Evolutionary conservation across 2,113 vertebrate species (phyloP).

Genomic region (Eolophus roseicapilla): DNA sequence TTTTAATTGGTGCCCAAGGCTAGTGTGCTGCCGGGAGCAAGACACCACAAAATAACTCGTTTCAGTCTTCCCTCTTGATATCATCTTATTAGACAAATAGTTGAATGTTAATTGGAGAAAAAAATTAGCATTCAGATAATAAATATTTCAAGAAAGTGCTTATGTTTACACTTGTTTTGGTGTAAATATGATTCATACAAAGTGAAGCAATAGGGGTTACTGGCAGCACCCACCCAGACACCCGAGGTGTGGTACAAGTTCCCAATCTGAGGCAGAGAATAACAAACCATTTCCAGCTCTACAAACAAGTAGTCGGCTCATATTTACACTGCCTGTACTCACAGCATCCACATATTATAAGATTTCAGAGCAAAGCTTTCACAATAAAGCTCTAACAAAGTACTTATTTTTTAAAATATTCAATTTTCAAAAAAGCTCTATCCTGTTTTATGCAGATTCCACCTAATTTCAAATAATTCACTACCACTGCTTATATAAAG

Average conservation of each 20-base stretch:
- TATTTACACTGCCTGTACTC: neutral
- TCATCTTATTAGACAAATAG: neutral
- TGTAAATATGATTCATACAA: neutral
- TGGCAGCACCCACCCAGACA: neutral
- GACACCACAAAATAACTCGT: neutral
- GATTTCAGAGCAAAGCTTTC: neutral
- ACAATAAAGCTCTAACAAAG: neutral
- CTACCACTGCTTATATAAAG: neutral
- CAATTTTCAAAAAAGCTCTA: neutral
- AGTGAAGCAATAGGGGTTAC: neutral
- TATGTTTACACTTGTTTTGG: neutral
- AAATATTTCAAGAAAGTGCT: neutral
- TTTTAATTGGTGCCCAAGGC: neutral
- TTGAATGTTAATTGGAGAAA: neutral
- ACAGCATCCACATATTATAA: neutral
- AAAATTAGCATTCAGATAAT: neutral
- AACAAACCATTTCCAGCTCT: neutral
- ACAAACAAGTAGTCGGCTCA: neutral
- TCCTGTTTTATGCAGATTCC: neutral
- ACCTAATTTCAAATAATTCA: neutral
- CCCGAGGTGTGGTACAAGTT: neutral
- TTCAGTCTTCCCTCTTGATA: neutral
- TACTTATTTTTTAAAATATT: rapidly evolving
- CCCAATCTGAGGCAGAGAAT: neutral
- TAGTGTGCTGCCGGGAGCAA: neutral